Base-by-base conservation (phyloP, 2,797 vertebrate species). In the Staurois parvus region DNA sequence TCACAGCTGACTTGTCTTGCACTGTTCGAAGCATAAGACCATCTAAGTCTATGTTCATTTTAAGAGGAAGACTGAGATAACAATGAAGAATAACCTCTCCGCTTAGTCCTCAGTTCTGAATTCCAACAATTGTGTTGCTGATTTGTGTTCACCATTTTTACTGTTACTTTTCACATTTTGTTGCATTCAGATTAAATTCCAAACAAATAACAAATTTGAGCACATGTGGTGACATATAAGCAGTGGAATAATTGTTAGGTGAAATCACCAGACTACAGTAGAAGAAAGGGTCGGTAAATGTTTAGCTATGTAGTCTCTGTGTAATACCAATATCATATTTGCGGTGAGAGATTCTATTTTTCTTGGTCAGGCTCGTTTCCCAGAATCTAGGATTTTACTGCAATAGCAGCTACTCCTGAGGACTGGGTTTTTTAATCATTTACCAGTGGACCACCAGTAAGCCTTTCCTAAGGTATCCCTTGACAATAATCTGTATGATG, bases 261-360 rank as follows among this genome's bases (percentile, higher is more conserved):
- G 92, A 95, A 94, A 92, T 95, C 91, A 95, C 93, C 91, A 90
- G 84, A 91, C 90, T 91, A 90, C 89, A 91, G 93, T 94, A 91
- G 95, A 95, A 90, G 52, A 90, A 89, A 85, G 88, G 86, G 88
- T 90, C 29, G 17, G 94, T 94, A 95, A 94, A 90, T 91, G 91
- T 37, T 88, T 92, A 89, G 84, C 89, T 88, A 90, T 89, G 90
- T 91, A 91, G 92, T 88, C 91, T 91, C 45, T 88, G 88, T 90
- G 84, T 87, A 91, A 88, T 76, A 88, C 76, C 90, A 90, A 92
- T 92, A 92, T 89, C 91, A 89, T 94, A 93, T 88, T 91, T 92
- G 94, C 80, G 94, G 95, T 92, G 80, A 91, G 76, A 92, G 88
- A 88, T 91, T 87, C 91, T 91, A 91, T 92, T 95, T 95, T 95